These are phyloP conservation scores for Blastomussa wellsi DNA, from an alignment of 92 coral and sea anemone genomes.

Conservation along the genomic window DNA sequence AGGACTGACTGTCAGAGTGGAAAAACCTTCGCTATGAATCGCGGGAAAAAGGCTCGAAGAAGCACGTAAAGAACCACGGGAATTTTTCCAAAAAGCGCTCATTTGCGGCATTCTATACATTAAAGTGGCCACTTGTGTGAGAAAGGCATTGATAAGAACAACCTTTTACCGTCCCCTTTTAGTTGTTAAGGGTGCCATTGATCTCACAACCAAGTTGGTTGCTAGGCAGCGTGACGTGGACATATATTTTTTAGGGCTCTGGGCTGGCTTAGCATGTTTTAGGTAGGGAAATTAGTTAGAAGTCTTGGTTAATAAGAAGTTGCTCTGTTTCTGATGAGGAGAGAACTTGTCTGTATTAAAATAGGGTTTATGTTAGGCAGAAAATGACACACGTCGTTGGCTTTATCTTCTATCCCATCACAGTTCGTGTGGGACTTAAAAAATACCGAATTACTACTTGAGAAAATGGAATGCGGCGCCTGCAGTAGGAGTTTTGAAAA, in stretches of 20 bases:
- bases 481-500: too few species aligned
- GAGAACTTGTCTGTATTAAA: too few species aligned
- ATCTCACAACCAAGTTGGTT: not conserved
- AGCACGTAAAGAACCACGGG: not conserved
- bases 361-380: too few species aligned
- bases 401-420: too few species aligned
- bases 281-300: too few species aligned
- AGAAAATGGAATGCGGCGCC: too few species aligned
- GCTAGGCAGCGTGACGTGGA: not conserved
- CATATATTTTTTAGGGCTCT: not conserved
- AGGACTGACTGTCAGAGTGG: conserved; percentile 70
- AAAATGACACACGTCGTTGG: too few species aligned
- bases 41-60: not conserved
- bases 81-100: not conserved
- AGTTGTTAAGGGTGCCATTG: not conserved
- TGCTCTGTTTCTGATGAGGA: not conserved
- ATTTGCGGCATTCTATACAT: not conserved
- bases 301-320: not conserved
- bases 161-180: not conserved
- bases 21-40: conserved; percentile 39
- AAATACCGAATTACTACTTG: too few species aligned
- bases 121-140: not conserved
- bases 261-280: not conserved
- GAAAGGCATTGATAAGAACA: not conserved
- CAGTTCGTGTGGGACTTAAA: too few species aligned